Evolutionary conservation across 1,140 invertebrate genomes (phyloP), one percentile per base, ranked within the genome.

Genomic region (Nebria ingens): DNA sequence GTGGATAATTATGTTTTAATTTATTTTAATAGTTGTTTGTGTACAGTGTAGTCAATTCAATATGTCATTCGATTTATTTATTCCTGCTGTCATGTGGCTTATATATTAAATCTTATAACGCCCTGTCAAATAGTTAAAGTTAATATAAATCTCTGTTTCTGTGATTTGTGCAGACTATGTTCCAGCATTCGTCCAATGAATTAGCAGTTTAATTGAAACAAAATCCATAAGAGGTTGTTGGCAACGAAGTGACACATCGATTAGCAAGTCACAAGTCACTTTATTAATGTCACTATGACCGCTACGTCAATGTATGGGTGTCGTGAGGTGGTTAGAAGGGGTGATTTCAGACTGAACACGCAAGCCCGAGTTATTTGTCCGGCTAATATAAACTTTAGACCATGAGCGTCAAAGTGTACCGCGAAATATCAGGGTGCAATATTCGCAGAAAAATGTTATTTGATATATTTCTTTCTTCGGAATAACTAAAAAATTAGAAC

Each of bases 41-140:
- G n/a, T n/a, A n/a, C n/a, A n/a, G n/a, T n/a, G n/a, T n/a, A n/a
- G n/a, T n/a, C n/a, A n/a, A n/a, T n/a, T n/a, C n/a, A n/a, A n/a
- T n/a, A n/a, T n/a, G n/a, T n/a, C n/a, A n/a, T n/a, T n/a, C n/a
- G n/a, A n/a, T n/a, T n/a, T n/a, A n/a, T n/a, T n/a, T n/a, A n/a
- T n/a, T n/a, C n/a, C n/a, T n/a, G n/a, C n/a, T n/a, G n/a, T n/a
- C n/a, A n/a, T n/a, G n/a, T n/a, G n/a, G n/a, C n/a, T n/a, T n/a
- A n/a, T n/a, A n/a, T n/a, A n/a, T n/a, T n/a, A n/a, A n/a, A n/a
- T n/a, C n/a, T n/a, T n/a, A n/a, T n/a, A n/a, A n/a, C n/a, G n/a
- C n/a, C n/a, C n/a, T n/a, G n/a, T n/a, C n/a, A n/a, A 56, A 55
- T 38, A 2, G 54, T 53, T 53, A 49, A 53, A 29, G 13, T 29